Percentiles rank a stretch among this genome's conserved stretches.
These are phyloP conservation scores for Epizoanthus scotinus DNA, from an alignment of 92 coral and sea anemone genomes.

Conservation along the genomic window DNA sequence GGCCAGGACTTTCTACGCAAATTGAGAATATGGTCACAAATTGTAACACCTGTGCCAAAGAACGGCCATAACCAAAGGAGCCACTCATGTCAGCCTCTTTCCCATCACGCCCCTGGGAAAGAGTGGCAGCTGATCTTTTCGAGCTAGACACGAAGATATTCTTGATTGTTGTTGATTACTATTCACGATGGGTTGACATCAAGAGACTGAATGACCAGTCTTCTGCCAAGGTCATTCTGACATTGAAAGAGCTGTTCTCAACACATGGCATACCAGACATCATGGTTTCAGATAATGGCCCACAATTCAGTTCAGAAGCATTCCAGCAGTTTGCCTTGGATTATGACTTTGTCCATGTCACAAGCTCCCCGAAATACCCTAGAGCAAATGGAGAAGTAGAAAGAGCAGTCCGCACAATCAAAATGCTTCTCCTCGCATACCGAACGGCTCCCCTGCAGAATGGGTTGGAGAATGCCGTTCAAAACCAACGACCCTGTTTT, in stretches of 20 bases:
- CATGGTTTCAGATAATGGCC: constrained; percentile 54
- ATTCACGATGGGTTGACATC: constrained; percentile 61
- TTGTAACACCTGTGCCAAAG: constrained; percentile 52
- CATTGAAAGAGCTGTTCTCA: constrained; percentile 37
- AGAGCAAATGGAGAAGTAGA: constrained; percentile 43
- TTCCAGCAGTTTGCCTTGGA: constrained; percentile 49
- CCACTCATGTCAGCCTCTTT: constrained; percentile 59
- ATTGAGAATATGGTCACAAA: not conserved
- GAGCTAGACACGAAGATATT: constrained; percentile 40
- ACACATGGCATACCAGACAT: constrained; percentile 59
- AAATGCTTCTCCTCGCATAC: constrained; percentile 38
- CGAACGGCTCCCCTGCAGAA: constrained; percentile 48
- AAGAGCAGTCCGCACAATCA: constrained; percentile 10
- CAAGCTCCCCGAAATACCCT: constrained; percentile 59
- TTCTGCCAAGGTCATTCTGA: constrained; percentile 5
- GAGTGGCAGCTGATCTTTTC: not conserved
- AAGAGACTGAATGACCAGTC: constrained; percentile 21
- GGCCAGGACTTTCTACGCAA: not conserved
- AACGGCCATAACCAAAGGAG: constrained; percentile 8
- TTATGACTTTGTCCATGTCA: constrained; percentile 56
- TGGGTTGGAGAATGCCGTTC: too few relatives aligned
- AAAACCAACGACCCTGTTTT: too few relatives aligned
- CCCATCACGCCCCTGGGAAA: constrained; percentile 54
- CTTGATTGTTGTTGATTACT: constrained; percentile 49
- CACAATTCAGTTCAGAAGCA: constrained; percentile 41